These are phyloP conservation scores for Cossypha caffra DNA, from an alignment of 2,797 vertebrate species.

Conservation along the genomic window DNA sequence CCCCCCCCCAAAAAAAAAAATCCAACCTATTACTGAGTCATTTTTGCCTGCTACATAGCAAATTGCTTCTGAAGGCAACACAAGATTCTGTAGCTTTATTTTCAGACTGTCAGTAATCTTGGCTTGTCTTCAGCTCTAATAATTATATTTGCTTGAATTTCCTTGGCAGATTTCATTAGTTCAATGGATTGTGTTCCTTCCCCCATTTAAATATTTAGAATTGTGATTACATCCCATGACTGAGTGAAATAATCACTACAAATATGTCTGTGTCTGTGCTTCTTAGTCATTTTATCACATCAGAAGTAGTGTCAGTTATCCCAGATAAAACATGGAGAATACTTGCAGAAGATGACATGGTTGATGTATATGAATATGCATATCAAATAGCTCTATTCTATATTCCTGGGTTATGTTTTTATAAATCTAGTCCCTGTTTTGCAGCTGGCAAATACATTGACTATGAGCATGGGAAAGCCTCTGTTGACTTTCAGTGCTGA, in stretches of 20 bases:
- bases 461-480: neutral
- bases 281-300: neutral
- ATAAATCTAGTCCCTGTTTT: neutral
- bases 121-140: constrained; percentile 21
- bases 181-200: neutral
- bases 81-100: neutral
- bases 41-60: neutral
- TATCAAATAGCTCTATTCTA: neutral
- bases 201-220: neutral
- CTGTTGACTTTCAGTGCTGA: neutral
- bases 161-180: constrained; percentile 9
- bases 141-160: constrained; percentile 32
- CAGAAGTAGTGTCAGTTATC: neutral
- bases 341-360: neutral
- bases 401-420: neutral
- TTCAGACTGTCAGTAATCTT: neutral
- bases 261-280: neutral
- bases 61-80: neutral
- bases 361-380: neutral
- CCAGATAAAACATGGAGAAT: neutral
- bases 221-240: neutral
- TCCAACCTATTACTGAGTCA: neutral
- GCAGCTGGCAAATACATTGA: neutral
- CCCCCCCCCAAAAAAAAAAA: neutral
- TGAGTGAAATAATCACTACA: neutral